Percentiles rank a stretch among this genome's conserved stretches.
Evolutionary conservation across 1,140 invertebrate genomes (phyloP).

Genomic region (Procambarus virginalis): DNA sequence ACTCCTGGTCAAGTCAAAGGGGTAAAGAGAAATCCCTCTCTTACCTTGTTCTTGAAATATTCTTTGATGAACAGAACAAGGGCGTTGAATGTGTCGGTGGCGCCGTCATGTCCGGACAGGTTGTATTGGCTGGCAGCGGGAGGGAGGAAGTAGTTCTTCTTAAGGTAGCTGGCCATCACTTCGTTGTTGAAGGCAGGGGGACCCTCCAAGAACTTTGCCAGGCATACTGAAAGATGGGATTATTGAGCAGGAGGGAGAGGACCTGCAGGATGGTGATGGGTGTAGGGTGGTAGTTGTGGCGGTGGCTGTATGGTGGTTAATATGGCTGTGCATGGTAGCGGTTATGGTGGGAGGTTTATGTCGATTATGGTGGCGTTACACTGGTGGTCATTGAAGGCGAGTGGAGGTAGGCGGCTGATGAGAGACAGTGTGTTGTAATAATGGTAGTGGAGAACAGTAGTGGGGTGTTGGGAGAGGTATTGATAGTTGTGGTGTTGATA

Average conservation of each 20-base stretch:
- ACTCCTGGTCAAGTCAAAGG: too few species aligned
- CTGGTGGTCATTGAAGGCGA: too few species aligned
- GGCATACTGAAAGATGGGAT: constrained; percentile 47
- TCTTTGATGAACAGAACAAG: constrained; percentile 54
- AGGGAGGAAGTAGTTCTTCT: constrained; percentile 33
- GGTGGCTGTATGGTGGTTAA: too few species aligned
- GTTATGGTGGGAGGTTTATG: not conserved
- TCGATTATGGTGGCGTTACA: too few species aligned
- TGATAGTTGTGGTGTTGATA: too few species aligned
- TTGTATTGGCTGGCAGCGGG: constrained; percentile 36
- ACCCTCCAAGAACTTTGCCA: constrained; percentile 66
- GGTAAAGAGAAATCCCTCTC: not conserved
- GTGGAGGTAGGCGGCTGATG: too few species aligned
- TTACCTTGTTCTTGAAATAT: constrained; percentile 65
- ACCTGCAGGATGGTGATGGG: not conserved
- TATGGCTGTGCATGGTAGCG: not conserved
- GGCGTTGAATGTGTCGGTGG: constrained; percentile 34
- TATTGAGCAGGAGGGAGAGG: too few species aligned
- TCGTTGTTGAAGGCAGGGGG: constrained; percentile 69
- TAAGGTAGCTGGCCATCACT: constrained; percentile 46
- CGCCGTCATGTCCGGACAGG: constrained; percentile 32
- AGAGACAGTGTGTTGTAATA: too few species aligned
- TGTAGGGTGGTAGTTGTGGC: not conserved
- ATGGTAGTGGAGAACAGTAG: too few species aligned
- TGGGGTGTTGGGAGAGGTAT: too few species aligned